Base-by-base conservation (phyloP, 2,888 invertebrate genomes). In the Nasonovia ribisnigri region DNA sequence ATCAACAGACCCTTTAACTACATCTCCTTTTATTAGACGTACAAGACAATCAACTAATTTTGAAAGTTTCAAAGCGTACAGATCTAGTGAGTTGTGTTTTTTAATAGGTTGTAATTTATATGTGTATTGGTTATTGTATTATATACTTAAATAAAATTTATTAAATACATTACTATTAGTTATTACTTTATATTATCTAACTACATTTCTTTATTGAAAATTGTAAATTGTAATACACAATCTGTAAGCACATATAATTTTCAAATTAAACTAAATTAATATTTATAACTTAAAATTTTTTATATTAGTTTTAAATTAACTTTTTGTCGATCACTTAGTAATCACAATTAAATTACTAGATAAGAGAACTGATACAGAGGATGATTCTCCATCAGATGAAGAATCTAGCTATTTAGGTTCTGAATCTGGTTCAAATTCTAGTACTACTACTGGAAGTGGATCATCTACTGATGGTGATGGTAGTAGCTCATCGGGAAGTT, bases 321-420 rank as follows among this genome's bases (percentile, higher is more conserved):
- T 67, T 67, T 67, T 67, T 36, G 20, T 16, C 1, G 13, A 67
- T 67, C 67, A 67, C 67, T 67, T 67, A 67, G 6, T 67, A 36
- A 77, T 77, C 16, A 77, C 20, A 8, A 77, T 77, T 77, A 8
- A 77, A 77, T 24, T 43, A 5, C 54, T 87, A 94, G 95, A 95
- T 88, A 96, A 96, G 42, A 95, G 92, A 91, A 93, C 92, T 24
- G 94, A 89, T 89, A 91, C 94, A 48, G 94, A 94, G 51, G 91
- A 88, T 24, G 94, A 94, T 51, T 94, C 94, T 48, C 88, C 92
- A 6, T 93, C 94, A 36, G 94, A 94, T 46, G 94, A 94, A 86
- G 94, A 94, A 92, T 90, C 84, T 24, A 93, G 93, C 26, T 93
- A 93, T 42, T 90, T 93, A 42, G 86, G 87, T 60, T 93, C 93